phyloP scores from a whole-genome alignment of 2,888 invertebrate species.

The Malthinus seriepunctatus region DNA sequence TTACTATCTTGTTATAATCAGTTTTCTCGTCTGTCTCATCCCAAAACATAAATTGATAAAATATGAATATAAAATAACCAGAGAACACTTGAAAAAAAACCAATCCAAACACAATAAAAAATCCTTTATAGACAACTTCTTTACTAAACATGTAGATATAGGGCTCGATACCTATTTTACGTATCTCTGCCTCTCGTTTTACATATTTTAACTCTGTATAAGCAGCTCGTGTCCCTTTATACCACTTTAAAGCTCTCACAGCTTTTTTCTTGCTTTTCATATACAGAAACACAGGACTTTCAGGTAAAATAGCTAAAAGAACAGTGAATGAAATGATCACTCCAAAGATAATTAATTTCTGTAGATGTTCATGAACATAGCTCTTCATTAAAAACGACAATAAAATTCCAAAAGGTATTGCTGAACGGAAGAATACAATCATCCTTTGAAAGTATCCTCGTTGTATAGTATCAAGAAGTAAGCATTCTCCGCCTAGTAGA shows the following conservation, averaged over 20 bases:
- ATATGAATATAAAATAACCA: constrained; percentile 41
- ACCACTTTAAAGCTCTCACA: constrained; percentile 35
- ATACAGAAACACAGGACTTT: constrained; percentile 43
- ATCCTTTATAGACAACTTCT: constrained; percentile 39
- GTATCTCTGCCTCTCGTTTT: constrained; percentile 36
- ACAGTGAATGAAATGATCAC: constrained; percentile 31
- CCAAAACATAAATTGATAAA: constrained; percentile 32
- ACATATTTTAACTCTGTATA: constrained; percentile 37
- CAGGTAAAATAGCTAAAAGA: constrained; percentile 34
- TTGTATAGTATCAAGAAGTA: constrained; percentile 37
- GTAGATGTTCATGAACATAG: no score
- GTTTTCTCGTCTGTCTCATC: constrained; percentile 23
- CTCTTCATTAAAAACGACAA: constrained; percentile 17
- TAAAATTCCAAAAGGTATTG: constrained; percentile 27
- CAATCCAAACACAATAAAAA: constrained; percentile 36
- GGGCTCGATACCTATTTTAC: constrained; percentile 31
- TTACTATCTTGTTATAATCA: constrained; percentile 7
- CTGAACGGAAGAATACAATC: constrained; percentile 27
- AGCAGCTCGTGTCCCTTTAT: constrained; percentile 38
- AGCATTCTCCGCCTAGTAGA: constrained; percentile 35
- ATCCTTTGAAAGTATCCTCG: constrained; percentile 18
- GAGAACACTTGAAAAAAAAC: constrained; percentile 37
- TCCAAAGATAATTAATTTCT: constrained; percentile 22
- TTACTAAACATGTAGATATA: constrained; percentile 39
- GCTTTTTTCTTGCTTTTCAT: constrained; percentile 32